Evolutionary conservation across 2,888 invertebrate genomes (phyloP).

Genomic region (Alloscopus bannaensis): DNA sequence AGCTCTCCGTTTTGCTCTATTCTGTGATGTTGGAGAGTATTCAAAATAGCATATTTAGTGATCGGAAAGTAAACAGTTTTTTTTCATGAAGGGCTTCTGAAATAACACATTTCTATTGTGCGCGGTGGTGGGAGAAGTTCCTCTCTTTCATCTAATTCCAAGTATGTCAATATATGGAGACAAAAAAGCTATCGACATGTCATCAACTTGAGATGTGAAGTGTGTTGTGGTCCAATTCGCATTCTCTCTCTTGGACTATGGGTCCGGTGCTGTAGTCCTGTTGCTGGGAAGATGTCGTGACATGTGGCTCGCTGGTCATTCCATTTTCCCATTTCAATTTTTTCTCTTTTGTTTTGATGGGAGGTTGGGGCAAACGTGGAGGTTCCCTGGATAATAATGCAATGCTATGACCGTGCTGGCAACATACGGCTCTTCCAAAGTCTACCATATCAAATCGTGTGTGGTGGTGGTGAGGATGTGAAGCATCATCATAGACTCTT

Average conservation of each 20-base stretch:
- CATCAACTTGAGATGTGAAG: no score
- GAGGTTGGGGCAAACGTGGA: constrained; percentile 2
- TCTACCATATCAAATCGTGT: constrained; percentile 8
- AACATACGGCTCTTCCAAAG: not conserved
- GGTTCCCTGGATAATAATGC: constrained; percentile 40
- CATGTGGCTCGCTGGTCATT: constrained; percentile 7
- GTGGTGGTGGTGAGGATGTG: constrained; percentile 7
- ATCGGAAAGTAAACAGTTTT: no score
- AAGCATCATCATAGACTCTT: constrained; percentile 5
- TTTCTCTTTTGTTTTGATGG: constrained; percentile 24
- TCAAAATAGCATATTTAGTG: no score
- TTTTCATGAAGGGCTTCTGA: no score
- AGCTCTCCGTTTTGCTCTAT: no score
- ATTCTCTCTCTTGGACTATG: not conserved
- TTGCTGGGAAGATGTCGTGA: not conserved
- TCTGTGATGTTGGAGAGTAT: no score
- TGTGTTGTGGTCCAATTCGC: not conserved
- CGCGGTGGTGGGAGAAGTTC: no score
- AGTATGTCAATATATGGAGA: no score
- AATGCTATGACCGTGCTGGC: constrained; percentile 32
- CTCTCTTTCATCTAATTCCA: no score
- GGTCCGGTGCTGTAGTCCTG: no score
- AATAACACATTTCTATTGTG: no score
- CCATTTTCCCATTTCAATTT: constrained; percentile 57
- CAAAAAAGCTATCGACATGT: no score